These are phyloP conservation scores for Terrapene triunguis DNA, from an alignment of 2,113 vertebrate species.

Conservation along the genomic window DNA sequence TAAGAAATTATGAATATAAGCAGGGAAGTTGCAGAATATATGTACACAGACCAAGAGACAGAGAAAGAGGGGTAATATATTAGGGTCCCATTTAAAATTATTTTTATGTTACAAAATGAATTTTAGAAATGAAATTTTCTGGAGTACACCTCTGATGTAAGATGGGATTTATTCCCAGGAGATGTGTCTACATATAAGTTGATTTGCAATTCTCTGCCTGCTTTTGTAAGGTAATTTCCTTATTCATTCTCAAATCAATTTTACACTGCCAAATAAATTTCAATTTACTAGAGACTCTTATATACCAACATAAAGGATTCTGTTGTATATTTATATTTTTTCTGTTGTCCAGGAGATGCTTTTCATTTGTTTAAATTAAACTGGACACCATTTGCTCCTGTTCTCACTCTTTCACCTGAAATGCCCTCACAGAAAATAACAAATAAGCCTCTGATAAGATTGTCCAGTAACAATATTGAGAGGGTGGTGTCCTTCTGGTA, in stretches of 20 bases:
- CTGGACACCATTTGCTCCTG: rapidly evolving
- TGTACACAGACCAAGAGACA: background rate
- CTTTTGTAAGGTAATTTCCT: background rate
- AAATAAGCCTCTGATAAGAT: background rate
- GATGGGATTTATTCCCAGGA: background rate
- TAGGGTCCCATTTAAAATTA: background rate
- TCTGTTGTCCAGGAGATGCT: background rate
- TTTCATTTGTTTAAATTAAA: background rate
- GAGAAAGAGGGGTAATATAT: background rate
- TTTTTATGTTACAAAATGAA: background rate
- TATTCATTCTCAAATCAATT: background rate
- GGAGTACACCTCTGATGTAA: background rate
- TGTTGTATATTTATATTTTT: background rate
- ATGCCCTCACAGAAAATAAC: background rate
- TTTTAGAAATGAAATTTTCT: background rate
- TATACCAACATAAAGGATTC: background rate
- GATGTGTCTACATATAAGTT: background rate
- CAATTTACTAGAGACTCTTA: background rate
- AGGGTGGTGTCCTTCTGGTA: background rate
- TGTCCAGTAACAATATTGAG: background rate
- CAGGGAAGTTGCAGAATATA: background rate
- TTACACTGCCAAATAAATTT: background rate
- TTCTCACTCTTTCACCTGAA: background rate
- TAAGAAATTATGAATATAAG: background rate
- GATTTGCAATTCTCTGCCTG: background rate